Conservation (phyloP, 2,797 vertebrate genomes). For the Microctenopoma stevenorrisi region DNA sequence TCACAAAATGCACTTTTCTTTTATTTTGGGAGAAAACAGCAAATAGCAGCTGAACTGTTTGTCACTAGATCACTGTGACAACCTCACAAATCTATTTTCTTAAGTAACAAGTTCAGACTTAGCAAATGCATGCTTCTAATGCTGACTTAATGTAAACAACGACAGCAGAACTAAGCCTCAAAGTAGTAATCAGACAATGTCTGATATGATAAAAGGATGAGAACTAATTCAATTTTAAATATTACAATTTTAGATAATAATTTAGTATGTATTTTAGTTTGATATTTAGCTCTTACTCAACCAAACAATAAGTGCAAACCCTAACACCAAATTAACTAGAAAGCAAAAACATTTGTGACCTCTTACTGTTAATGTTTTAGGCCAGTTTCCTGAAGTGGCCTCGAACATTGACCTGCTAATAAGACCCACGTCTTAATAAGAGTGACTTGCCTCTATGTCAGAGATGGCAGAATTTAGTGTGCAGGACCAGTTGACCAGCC, state of each 20-base stretch:
- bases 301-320: background rate
- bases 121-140: background rate
- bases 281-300: too few relatives aligned
- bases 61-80: too few relatives aligned
- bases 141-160: background rate
- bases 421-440: background rate
- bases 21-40: background rate
- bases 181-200: background rate
- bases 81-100: background rate
- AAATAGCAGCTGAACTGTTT: background rate
- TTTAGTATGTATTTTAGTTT: too few relatives aligned
- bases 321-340: background rate
- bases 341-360: too few relatives aligned
- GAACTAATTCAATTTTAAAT: too few relatives aligned
- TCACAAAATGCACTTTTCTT: background rate
- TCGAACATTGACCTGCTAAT: background rate
- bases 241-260: too few relatives aligned
- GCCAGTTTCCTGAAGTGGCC: too few relatives aligned
- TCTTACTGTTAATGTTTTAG: too few relatives aligned
- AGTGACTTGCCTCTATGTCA: conserved; percentile 85
- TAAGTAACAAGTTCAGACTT: background rate
- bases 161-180: background rate
- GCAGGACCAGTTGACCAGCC: conserved; percentile 96
- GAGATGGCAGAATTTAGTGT: conserved; percentile 94
- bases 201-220: too few relatives aligned